These are phyloP conservation scores for Nasonovia ribisnigri DNA, from an alignment of 2,888 invertebrate species.

Conservation along the genomic window DNA sequence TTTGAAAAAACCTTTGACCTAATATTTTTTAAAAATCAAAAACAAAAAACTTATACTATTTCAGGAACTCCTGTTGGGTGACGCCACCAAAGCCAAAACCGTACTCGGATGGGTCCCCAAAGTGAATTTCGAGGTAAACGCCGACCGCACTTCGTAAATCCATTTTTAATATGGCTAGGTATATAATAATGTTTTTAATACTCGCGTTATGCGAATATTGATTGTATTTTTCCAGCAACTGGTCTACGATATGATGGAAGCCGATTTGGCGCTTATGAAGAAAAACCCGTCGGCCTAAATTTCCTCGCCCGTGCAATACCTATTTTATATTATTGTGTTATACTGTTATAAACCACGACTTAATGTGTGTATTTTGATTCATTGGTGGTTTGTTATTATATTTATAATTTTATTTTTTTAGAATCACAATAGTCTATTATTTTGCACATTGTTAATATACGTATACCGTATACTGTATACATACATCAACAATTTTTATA, in stretches of 20 bases:
- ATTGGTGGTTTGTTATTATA: slow-evolving; percentile 19
- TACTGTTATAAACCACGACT: background rate
- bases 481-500: background rate
- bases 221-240: slow-evolving; percentile 75
- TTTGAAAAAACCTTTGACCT: slow-evolving; percentile 50
- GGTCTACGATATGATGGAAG: slow-evolving; percentile 94
- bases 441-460: background rate
- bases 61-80: slow-evolving; percentile 91
- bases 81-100: slow-evolving; percentile 89
- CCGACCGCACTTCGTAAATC: background rate
- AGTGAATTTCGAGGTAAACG: slow-evolving; percentile 77
- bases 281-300: slow-evolving; percentile 87
- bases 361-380: background rate
- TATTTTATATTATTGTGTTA: background rate
- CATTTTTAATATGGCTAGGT: background rate
- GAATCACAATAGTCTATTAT: background rate
- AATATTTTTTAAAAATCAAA: slow-evolving; percentile 48
- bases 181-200: background rate
- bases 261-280: slow-evolving; percentile 92
- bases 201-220: background rate
- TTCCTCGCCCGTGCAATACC: background rate
- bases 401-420: background rate
- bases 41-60: slow-evolving; percentile 64
- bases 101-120: slow-evolving; percentile 91
- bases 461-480: background rate